Conservation (phyloP, 1,140 invertebrate genomes). For the Drosophila tsacasi region DNA sequence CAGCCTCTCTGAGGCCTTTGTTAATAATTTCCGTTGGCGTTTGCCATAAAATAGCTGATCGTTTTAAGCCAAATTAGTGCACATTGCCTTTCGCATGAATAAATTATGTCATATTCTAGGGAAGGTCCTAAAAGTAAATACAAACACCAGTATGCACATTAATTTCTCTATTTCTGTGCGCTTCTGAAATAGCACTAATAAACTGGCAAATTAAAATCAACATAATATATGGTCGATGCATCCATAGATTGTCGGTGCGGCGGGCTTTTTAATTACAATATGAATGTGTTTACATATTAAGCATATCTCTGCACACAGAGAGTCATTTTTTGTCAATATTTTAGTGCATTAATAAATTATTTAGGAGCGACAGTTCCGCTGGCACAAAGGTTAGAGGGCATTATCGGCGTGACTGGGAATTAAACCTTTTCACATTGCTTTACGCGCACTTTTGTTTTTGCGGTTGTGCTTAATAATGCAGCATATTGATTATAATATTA, state of each 20-base stretch:
- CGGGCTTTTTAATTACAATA: slow-evolving; percentile 56
- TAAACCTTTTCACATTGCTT: slow-evolving; percentile 65
- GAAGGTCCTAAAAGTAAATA: slow-evolving; percentile 14
- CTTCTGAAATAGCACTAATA: slow-evolving; percentile 54
- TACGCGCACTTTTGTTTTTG: slow-evolving; percentile 47
- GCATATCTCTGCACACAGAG: slow-evolving; percentile 7
- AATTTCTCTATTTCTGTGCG: slow-evolving; percentile 25
- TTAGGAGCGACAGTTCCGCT: slow-evolving; percentile 35
- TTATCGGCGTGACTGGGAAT: slow-evolving; percentile 21
- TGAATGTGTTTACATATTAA: slow-evolving; percentile 34
- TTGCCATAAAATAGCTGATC: slow-evolving; percentile 63
- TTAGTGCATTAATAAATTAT: slow-evolving; percentile 73
- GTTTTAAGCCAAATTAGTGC: slow-evolving; percentile 73
- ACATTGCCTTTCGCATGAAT: slow-evolving; percentile 59
- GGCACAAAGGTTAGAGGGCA: slow-evolving; percentile 22
- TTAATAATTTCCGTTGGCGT: slow-evolving; percentile 51
- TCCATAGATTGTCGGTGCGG: slow-evolving; percentile 20
- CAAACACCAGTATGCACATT: slow-evolving; percentile 18
- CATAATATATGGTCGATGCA: slow-evolving; percentile 49
- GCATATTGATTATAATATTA: slow-evolving; percentile 55
- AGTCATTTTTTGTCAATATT: slow-evolving; percentile 38
- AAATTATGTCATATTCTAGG: slow-evolving; percentile 56
- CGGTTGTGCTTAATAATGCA: slow-evolving; percentile 42
- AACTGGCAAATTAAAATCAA: slow-evolving; percentile 69
- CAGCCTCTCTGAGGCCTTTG: slow-evolving; percentile 28